phyloP scores from a whole-genome alignment of 2,888 invertebrate species.

The Drosophila setosimentum region DNA sequence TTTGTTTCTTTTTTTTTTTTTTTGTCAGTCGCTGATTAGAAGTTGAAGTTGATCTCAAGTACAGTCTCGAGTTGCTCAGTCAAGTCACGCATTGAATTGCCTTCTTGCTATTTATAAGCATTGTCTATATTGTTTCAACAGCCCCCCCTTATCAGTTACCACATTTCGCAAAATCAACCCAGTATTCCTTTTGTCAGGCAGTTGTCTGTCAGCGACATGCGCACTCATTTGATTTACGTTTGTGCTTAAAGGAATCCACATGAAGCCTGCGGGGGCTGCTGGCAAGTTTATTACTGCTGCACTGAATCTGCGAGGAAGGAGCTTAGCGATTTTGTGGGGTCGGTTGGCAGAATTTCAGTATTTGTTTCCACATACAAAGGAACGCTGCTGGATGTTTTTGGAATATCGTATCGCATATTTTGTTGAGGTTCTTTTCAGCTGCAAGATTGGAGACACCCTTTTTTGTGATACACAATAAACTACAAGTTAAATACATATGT shows the following conservation, averaged over 20 bases:
- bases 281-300: conserved; percentile 57
- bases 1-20: conserved; percentile 34
- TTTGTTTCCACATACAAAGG: conserved; percentile 47
- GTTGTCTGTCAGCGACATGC: conserved; percentile 67
- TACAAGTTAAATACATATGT: neutral
- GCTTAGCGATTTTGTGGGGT: neutral
- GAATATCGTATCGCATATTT: conserved; percentile 23
- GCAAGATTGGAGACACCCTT: neutral
- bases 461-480: neutral
- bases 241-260: conserved; percentile 54
- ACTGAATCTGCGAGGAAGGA: conserved; percentile 13
- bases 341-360: conserved; percentile 3
- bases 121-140: conserved; percentile 50
- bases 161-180: conserved; percentile 13
- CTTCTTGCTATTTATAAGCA: conserved; percentile 61
- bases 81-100: conserved; percentile 78
- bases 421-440: neutral
- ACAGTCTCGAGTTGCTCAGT: conserved; percentile 66
- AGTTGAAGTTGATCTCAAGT: conserved; percentile 69
- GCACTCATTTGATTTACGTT: conserved; percentile 73
- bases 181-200: conserved; percentile 30
- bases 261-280: conserved; percentile 17
- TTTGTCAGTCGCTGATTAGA: conserved; percentile 76
- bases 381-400: conserved; percentile 37
- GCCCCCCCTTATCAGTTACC: neutral